These are phyloP conservation scores for Aplysina aerophoba DNA, from an alignment of 37 sponge, comb jelly and placozoan genomes.

Conservation along the genomic window DNA sequence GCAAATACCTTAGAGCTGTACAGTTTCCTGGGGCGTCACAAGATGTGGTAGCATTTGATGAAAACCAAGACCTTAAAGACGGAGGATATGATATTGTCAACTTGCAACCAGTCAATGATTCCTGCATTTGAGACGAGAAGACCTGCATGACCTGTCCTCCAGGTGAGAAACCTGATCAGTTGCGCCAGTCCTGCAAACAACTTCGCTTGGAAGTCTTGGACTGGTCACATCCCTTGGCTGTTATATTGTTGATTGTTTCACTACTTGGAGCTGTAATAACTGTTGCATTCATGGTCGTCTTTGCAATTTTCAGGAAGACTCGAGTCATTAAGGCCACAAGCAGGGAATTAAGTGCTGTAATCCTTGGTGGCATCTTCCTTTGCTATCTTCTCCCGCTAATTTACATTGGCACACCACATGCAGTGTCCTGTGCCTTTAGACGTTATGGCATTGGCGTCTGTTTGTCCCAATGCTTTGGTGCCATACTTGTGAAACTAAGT, in stretches of 20 bases:
- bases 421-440: constrained; percentile 5
- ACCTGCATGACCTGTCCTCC: not conserved
- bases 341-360: constrained; percentile 1
- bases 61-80: constrained; percentile 49
- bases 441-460: constrained; percentile 13
- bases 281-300: not conserved
- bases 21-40: not conserved
- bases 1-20: constrained; percentile 50
- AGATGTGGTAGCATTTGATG: constrained; percentile 53
- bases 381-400: not conserved
- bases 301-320: constrained; percentile 6
- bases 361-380: constrained; percentile 20
- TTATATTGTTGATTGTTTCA: constrained; percentile 12
- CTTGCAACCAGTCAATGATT: not conserved
- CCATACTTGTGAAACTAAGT: constrained; percentile 41
- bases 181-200: not conserved
- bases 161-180: not conserved
- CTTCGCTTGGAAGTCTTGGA: not conserved
- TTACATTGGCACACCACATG: constrained; percentile 20
- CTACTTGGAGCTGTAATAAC: not conserved
- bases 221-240: not conserved
- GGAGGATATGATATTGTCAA: constrained; percentile 53
- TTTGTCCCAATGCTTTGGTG: constrained; percentile 39
- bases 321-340: constrained; percentile 32
- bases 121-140: not conserved